Evolutionary conservation across 2,797 vertebrate species (phyloP).

Genomic region (Anisognathus igniventris): DNA sequence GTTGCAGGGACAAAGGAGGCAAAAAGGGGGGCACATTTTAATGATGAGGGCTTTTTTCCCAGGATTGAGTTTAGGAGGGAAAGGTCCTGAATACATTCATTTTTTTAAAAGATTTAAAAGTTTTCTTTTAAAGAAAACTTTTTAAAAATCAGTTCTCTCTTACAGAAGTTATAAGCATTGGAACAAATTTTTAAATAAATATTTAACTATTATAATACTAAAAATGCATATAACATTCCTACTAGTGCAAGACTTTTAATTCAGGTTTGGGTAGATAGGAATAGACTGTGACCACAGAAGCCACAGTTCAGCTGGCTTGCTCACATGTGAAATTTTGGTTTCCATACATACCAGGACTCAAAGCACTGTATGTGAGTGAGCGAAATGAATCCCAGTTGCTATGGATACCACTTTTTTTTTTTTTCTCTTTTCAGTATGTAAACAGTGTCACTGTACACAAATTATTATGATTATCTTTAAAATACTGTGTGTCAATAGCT

Average conservation of each 20-base stretch:
- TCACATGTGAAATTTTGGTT: conserved; percentile 7
- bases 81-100: neutral
- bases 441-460: neutral
- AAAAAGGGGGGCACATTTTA: neutral
- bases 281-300: neutral
- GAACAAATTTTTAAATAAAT: neutral
- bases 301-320: neutral
- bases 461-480: neutral
- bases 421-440: neutral
- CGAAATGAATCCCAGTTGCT: neutral
- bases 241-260: neutral
- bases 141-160: neutral
- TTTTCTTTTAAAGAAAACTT: neutral
- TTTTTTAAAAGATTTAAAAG: neutral
- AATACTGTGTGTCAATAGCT: neutral
- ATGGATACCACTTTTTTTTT: neutral
- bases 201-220: neutral
- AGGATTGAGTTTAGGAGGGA: neutral
- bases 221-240: neutral
- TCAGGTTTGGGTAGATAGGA: neutral
- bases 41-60: neutral
- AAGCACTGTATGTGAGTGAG: neutral
- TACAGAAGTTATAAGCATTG: neutral
- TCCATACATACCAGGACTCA: neutral
- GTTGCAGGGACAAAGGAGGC: neutral